Conservation (phyloP, 64 coral and sea anemone genomes). For the Hydrozoanthus tunicans region DNA sequence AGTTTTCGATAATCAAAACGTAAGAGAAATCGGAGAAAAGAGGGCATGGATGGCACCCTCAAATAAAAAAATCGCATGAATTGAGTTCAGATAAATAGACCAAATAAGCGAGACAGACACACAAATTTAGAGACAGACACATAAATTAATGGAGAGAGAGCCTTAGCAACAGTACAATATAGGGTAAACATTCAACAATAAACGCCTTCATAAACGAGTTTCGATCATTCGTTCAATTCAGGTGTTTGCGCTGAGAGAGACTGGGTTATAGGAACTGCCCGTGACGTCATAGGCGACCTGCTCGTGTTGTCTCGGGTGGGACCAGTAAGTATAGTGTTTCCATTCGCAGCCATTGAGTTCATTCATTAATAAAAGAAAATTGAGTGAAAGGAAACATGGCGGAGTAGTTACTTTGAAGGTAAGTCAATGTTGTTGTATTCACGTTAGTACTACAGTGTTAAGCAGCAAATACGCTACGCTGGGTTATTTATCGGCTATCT, state of each 20-base stretch:
- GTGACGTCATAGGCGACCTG: conserved; percentile 47
- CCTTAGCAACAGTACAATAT: too few species aligned
- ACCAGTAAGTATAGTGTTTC: conserved; percentile 19
- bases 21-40: too few species aligned
- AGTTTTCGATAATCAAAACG: too few species aligned
- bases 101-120: too few species aligned
- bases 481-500: neutral
- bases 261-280: neutral
- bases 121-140: too few species aligned
- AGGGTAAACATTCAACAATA: too few species aligned
- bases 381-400: conserved; percentile 42
- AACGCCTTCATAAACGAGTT: too few species aligned
- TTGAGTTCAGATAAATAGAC: too few species aligned
- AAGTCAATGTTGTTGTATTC: conserved; percentile 13
- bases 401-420: conserved; percentile 24
- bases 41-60: too few species aligned
- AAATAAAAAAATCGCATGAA: too few species aligned
- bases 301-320: conserved; percentile 5
- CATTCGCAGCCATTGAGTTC: conserved; percentile 12
- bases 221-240: too few species aligned
- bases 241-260: neutral
- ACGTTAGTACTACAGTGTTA: neutral
- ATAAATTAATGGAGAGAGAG: too few species aligned
- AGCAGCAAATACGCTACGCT: neutral
- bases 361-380: conserved; percentile 56